Base-by-base conservation (phyloP, 2,888 invertebrate species). In the Anticlea derivata region DNA sequence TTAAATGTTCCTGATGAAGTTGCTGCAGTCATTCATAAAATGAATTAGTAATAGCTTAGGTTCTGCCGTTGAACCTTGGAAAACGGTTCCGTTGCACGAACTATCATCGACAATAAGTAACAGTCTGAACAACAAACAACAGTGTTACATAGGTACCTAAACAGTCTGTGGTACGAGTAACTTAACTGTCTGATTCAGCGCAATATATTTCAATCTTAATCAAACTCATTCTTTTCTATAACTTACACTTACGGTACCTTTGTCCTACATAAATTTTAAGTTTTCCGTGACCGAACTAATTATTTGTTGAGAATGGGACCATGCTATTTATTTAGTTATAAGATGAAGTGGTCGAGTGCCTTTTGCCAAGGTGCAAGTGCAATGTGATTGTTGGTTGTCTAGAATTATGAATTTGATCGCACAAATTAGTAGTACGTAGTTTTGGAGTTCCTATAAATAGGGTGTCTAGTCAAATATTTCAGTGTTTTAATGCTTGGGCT, bases 351-450 rank as follows among this genome's bases (percentile, higher is more conserved):
- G 63, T 71, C 45, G 61, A 70, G 74, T 75, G 74, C 72, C 69
- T 75, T 17, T n/a, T n/a, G n/a, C n/a, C 17, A 17, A 63, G 46
- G 47, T 33, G 60, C 60, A 35, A 35, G 50, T 41, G 38, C 47
- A 50, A 64, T 69, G 70, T 73, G 75, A 73, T 71, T 35, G 70
- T 67, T 54, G 66, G 68, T 69, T 68, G 65, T 68, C 55, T 40
- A 52, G 46, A 41, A 58, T 58, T 52, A 50, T 48, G 41, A 43
- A 61, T 29, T 45, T 57, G 47, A 44, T 48, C 34, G 55, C 61
- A 60, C 61, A 68, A 52, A 43, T 24, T 53, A 34, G 24, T 56
- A 23, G 31, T 41, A 40, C 24, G 29, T 53, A 45, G 44, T 50
- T 50, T 60, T 55, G 39, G 48, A 45, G 53, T 48, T 48, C 44